Evolutionary conservation across 2,113 vertebrate genomes (phyloP), one percentile per base, ranked within the genome.

Genomic region (Aythya baeri): DNA sequence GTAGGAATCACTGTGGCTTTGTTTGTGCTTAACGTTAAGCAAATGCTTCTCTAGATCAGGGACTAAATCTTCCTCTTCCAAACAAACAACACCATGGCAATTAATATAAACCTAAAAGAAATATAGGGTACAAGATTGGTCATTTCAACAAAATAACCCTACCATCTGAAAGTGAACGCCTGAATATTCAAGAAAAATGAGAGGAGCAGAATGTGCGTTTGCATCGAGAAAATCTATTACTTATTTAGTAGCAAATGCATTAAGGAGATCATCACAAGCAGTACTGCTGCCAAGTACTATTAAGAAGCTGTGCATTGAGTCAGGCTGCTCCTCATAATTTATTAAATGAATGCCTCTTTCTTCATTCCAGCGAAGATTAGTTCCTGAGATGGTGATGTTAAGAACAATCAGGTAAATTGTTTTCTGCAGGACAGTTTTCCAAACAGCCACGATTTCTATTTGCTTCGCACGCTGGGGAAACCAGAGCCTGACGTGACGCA

Each of bases 231-330:
- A 94, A 96, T 82, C 84, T 91, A 96, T 97, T 97, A 98, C 88
- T 98, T 97, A 98, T 98, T 98, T 91, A 97, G 91, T 63, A 97
- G 95, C 85, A 91, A 96, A 86, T 84, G 73, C 96, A 98, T 97
- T 97, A 96, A 95, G 86, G 92, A 63, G 82, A 80, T 54, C 79
- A 96, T 97, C 84, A 89, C 63, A 85, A 94, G 55, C 62, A 86
- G 79, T 17, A 91, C 68, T 27, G 22, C 76, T 63, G 73, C 85
- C 97, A 97, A 95, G 77, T 65, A 59, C 91, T 89, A 87, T 95
- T 95, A 96, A 87, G 86, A 78, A 92, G 79, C 74, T 65, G 43
- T 70, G 66, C 83, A 41, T 66, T 86, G 72, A 93, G 67, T 88
- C 65, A 91, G 65, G 72, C 86, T 80, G 65, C 57, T 94, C 52